phyloP scores from a whole-genome alignment of 2,113 vertebrate species.

The Empidonax alnorum region DNA sequence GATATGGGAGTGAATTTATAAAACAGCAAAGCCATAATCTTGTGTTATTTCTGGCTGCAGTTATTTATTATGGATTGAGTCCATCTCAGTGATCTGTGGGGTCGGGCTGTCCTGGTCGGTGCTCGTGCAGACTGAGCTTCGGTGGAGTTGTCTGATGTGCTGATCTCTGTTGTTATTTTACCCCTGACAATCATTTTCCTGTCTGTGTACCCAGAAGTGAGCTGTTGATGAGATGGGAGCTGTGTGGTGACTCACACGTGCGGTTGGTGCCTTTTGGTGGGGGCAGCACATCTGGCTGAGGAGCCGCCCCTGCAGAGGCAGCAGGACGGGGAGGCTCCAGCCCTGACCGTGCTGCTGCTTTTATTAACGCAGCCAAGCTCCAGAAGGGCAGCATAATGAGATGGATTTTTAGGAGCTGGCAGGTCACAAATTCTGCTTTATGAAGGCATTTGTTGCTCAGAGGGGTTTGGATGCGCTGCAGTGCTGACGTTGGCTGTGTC shows the following conservation, averaged over 20 bases:
- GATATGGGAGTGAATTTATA: not conserved
- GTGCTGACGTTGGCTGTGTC: not conserved
- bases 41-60: rapidly evolving
- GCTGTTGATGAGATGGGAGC: not conserved
- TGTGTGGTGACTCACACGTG: rapidly evolving
- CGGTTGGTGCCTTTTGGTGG: rapidly evolving
- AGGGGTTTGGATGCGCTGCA: not conserved
- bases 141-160: not conserved
- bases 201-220: not conserved
- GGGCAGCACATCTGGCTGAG: not conserved
- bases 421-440: not conserved
- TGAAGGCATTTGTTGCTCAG: not conserved
- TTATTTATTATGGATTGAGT: not conserved
- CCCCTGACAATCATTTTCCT: not conserved
- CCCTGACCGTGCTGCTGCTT: not conserved
- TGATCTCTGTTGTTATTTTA: not conserved
- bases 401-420: not conserved
- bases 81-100: not conserved
- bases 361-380: not conserved
- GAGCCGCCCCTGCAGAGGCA: not conserved
- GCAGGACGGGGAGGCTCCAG: not conserved
- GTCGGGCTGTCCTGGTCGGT: not conserved
- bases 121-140: not conserved
- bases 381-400: not conserved
- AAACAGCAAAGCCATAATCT: not conserved